Evolutionary conservation across 2,113 vertebrate genomes (phyloP).

Genomic region (Platysternon megacephalum): DNA sequence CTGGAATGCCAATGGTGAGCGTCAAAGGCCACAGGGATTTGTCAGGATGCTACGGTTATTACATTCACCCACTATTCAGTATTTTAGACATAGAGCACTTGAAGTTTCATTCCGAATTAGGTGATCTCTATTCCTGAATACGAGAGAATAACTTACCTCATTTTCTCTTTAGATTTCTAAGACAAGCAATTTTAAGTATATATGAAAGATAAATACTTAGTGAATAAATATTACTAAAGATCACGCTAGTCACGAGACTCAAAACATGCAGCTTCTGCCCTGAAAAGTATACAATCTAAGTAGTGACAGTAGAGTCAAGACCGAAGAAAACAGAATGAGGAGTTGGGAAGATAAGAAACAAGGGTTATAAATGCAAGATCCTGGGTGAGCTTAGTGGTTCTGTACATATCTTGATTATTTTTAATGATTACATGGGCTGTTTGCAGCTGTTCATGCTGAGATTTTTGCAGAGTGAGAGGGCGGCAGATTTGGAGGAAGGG

Average conservation of each 20-base stretch:
- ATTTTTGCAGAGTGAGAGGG: not conserved
- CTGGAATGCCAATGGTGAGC: not conserved
- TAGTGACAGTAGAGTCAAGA: not conserved
- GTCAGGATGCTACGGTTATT: not conserved
- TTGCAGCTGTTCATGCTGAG: not conserved
- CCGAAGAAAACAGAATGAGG: not conserved
- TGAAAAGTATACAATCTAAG: not conserved
- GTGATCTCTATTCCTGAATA: not conserved
- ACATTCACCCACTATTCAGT: not conserved
- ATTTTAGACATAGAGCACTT: not conserved
- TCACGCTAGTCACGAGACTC: not conserved
- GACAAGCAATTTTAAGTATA: rapidly evolving
- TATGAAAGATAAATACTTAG: not conserved
- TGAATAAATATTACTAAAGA: no score
- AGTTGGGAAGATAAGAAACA: not conserved
- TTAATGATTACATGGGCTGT: not conserved
- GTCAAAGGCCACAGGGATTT: not conserved
- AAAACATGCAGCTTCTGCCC: rapidly evolving
- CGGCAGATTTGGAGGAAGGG: not conserved
- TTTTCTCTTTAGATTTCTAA: not conserved
- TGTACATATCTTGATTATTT: not conserved
- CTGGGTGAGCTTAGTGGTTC: not conserved
- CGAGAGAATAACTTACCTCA: not conserved
- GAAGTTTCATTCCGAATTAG: not conserved
- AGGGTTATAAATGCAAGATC: not conserved